phyloP scores from a whole-genome alignment of 1,140 invertebrate species.

The Metaphire vulgaris region DNA sequence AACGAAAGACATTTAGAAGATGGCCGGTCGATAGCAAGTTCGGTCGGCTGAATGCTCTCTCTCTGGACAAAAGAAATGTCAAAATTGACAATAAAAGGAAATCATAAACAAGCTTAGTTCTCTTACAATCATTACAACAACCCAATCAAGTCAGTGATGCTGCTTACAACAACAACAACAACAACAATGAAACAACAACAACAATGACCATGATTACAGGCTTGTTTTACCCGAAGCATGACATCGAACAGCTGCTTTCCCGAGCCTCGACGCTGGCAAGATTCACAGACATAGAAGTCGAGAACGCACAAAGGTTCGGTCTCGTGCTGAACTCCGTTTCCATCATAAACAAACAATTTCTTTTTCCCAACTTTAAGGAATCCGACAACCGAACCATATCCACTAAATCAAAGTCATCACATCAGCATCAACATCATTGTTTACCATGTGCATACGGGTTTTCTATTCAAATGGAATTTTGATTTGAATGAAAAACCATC shows the following conservation, averaged over 20 bases:
- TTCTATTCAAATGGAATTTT: too few species aligned
- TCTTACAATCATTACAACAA: slow-evolving; percentile 36
- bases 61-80: too few species aligned
- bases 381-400: slow-evolving; percentile 36
- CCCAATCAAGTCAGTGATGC: neutral
- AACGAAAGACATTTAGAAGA: slow-evolving; percentile 79
- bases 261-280: slow-evolving; percentile 48
- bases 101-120: too few species aligned
- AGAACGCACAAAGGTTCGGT: slow-evolving; percentile 51
- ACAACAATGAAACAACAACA: neutral
- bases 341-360: slow-evolving; percentile 51
- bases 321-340: slow-evolving; percentile 44
- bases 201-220: neutral
- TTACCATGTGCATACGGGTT: too few species aligned
- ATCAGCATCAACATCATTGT: too few species aligned
- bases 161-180: neutral
- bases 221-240: slow-evolving; percentile 48
- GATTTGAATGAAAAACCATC: too few species aligned
- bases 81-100: too few species aligned
- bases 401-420: neutral
- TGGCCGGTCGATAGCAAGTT: slow-evolving; percentile 81
- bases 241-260: slow-evolving; percentile 48
- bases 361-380: slow-evolving; percentile 50
- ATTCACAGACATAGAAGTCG: slow-evolving; percentile 53
- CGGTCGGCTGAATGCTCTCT: slow-evolving; percentile 62